phyloP scores from a whole-genome alignment of 2,888 invertebrate genomes.

The Lycocerus yunnanus region DNA sequence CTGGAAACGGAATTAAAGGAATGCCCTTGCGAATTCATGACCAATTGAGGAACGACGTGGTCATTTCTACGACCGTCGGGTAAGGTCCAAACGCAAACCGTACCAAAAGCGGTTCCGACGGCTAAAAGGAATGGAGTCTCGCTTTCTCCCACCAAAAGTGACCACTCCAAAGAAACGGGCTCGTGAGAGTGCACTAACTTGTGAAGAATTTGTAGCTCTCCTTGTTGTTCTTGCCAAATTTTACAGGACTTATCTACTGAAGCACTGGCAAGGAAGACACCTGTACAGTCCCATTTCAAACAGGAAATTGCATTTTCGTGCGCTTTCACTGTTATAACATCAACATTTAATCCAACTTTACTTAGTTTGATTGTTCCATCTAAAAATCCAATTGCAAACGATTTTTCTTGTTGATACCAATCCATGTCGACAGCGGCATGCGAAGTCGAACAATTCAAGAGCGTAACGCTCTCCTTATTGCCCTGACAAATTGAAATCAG shows the following conservation, averaged over 20 bases:
- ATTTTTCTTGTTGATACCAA: slow-evolving; percentile 61
- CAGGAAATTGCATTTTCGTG: slow-evolving; percentile 54
- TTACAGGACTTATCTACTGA: slow-evolving; percentile 57
- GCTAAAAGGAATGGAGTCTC: slow-evolving; percentile 54
- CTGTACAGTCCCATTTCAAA: slow-evolving; percentile 60
- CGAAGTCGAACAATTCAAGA: slow-evolving; percentile 50
- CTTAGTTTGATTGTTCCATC: slow-evolving; percentile 60
- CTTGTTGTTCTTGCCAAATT: slow-evolving; percentile 51
- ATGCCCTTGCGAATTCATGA: slow-evolving; percentile 60
- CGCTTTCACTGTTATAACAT: slow-evolving; percentile 50
- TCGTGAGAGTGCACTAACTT: slow-evolving; percentile 56
- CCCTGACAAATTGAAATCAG: slow-evolving; percentile 49
- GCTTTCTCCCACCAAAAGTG: slow-evolving; percentile 56
- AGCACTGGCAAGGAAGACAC: slow-evolving; percentile 59
- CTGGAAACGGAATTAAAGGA: slow-evolving; percentile 59
- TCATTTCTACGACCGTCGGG: slow-evolving; percentile 43
- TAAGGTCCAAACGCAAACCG: slow-evolving; percentile 57
- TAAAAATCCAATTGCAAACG: slow-evolving; percentile 61
- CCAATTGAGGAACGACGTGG: slow-evolving; percentile 44
- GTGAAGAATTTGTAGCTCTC: slow-evolving; percentile 51
- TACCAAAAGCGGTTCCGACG: slow-evolving; percentile 61
- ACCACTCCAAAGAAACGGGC: slow-evolving; percentile 60
- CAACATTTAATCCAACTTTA: slow-evolving; percentile 47
- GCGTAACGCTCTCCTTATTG: slow-evolving; percentile 45
- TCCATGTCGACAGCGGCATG: slow-evolving; percentile 59